A percentile compares a stretch with the other conserved stretches of the same genome.
phyloP scores from a whole-genome alignment of 2,888 invertebrate genomes.

The Lucinisca nassula region DNA sequence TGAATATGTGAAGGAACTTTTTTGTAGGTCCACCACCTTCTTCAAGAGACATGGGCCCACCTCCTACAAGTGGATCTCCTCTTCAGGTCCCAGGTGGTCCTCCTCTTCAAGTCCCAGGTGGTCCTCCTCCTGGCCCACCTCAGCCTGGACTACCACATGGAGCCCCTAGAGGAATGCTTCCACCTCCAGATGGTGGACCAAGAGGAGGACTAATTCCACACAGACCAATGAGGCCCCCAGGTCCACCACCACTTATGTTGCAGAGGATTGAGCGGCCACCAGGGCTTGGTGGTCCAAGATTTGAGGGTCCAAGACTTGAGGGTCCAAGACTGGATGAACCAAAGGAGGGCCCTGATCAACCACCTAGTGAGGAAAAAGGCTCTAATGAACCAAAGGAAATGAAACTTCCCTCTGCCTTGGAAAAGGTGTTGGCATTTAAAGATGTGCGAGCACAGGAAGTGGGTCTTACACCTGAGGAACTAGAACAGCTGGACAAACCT shows the following conservation, averaged over 20 bases:
- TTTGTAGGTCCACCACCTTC: slow-evolving; percentile 2
- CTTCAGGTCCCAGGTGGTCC: not conserved
- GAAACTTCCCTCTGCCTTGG: slow-evolving; percentile 94
- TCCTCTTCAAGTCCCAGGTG: not conserved
- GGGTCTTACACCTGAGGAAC: slow-evolving; percentile 88
- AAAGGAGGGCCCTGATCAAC: slow-evolving; percentile 43
- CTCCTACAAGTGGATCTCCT: not conserved
- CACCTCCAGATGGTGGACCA: slow-evolving; percentile 8
- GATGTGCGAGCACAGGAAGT: slow-evolving; percentile 95
- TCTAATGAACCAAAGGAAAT: slow-evolving; percentile 81
- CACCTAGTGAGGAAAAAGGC: slow-evolving; percentile 40
- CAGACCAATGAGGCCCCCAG: slow-evolving; percentile 17
- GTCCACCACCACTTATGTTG: not conserved
- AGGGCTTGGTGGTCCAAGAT: not conserved
- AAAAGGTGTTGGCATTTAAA: slow-evolving; percentile 96
- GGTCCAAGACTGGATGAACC: slow-evolving; percentile 18
- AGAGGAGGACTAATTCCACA: not conserved
- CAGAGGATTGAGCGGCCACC: not conserved
- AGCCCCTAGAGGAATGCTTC: slow-evolving; percentile 4
- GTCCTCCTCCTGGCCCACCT: not conserved
- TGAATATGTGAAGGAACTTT: not conserved
- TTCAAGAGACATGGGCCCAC: not conserved
- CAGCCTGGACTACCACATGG: slow-evolving; percentile 1
- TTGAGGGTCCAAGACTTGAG: not conserved
- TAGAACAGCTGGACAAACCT: slow-evolving; percentile 75